A percentile compares a stretch with the other conserved stretches of the same genome.
Evolutionary conservation across 1,140 invertebrate species (phyloP).

Genomic region (Atta texana): DNA sequence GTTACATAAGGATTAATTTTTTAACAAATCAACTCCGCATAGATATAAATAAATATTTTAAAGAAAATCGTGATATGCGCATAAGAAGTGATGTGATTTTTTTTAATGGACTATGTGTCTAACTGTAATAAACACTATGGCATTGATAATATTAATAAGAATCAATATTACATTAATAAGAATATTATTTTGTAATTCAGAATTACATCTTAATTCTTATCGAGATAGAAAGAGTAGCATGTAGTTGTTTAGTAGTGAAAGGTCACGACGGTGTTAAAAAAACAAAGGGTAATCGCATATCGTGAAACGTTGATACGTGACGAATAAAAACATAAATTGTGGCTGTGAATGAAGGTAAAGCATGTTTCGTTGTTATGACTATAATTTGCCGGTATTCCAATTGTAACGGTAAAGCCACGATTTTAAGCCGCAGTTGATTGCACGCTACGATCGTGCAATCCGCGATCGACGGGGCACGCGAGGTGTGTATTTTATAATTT

Average conservation of each 20-base stretch:
- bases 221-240: background rate
- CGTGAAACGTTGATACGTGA: constrained; percentile 27
- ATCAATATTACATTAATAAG: background rate
- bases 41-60: background rate
- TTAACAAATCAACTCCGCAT: background rate
- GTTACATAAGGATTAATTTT: background rate
- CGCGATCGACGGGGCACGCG: constrained; percentile 51
- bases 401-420: constrained; percentile 49
- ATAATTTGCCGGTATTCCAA: constrained; percentile 57
- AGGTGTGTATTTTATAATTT: constrained; percentile 66
- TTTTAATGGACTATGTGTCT: background rate
- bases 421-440: constrained; percentile 43
- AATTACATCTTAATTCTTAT: background rate
- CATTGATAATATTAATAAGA: background rate
- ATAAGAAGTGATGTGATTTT: background rate
- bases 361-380: constrained; percentile 35
- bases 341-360: background rate
- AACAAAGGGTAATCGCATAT: background rate
- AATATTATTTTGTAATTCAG: background rate
- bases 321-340: constrained; percentile 56
- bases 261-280: constrained; percentile 10
- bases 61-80: background rate
- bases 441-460: constrained; percentile 62
- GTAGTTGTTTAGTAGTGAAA: background rate
- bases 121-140: background rate